A percentile compares a stretch with the other conserved stretches of the same genome.
These are phyloP conservation scores for Diplogasteroides magnus DNA, from an alignment of 1,140 invertebrate species.

Conservation along the genomic window DNA sequence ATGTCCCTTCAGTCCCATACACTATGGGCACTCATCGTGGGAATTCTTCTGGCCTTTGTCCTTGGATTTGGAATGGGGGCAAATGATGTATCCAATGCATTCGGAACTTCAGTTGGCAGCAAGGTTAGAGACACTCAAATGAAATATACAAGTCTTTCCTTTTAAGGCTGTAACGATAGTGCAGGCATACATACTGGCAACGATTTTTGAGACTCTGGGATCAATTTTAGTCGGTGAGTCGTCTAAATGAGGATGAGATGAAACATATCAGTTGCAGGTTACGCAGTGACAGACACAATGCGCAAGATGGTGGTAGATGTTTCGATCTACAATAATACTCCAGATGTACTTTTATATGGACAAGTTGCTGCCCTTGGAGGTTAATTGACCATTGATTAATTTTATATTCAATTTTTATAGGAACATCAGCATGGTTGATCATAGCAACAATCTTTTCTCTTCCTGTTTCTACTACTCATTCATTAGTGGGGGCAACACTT, in stretches of 20 bases:
- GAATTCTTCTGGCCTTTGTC: constrained; percentile 84
- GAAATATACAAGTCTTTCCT: no score
- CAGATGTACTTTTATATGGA: constrained; percentile 80
- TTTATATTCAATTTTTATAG: constrained; percentile 7
- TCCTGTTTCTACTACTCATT: constrained; percentile 87
- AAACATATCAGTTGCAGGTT: constrained; percentile 63
- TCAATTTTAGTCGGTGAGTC: constrained; percentile 59
- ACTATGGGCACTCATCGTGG: constrained; percentile 63
- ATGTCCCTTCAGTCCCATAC: constrained; percentile 1
- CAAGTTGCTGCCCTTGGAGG: constrained; percentile 74
- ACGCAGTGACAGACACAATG: constrained; percentile 92
- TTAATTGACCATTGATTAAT: no score
- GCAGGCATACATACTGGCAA: constrained; percentile 84
- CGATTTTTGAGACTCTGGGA: constrained; percentile 77
- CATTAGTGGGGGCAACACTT: constrained; percentile 90
- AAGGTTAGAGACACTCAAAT: no score
- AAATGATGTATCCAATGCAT: constrained; percentile 66
- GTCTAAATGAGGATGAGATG: not conserved
- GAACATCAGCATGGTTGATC: constrained; percentile 75
- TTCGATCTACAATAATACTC: constrained; percentile 72
- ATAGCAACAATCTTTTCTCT: constrained; percentile 83
- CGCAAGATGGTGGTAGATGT: constrained; percentile 89
- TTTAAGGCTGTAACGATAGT: constrained; percentile 74
- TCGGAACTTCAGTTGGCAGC: constrained; percentile 25
- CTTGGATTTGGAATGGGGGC: constrained; percentile 93